Evolutionary conservation across 2,888 invertebrate species (phyloP).

Genomic region (Seira ritae): DNA sequence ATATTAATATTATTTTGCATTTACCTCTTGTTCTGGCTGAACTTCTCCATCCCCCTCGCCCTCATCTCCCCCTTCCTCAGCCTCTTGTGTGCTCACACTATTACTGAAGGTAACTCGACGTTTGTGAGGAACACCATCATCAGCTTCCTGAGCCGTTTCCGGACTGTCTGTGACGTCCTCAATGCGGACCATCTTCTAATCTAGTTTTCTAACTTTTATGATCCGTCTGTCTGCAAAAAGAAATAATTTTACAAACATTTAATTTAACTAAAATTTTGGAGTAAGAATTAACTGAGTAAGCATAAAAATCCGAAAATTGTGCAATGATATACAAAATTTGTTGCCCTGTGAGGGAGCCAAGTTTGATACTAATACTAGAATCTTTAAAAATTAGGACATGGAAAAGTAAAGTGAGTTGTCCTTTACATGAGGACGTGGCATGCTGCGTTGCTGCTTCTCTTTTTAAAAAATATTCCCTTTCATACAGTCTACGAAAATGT

Average conservation of each 20-base stretch:
- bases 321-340: neutral
- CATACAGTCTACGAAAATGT: too few relatives aligned
- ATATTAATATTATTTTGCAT: slow-evolving; percentile 1
- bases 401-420: too few relatives aligned
- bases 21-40: slow-evolving; percentile 46
- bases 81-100: slow-evolving; percentile 21
- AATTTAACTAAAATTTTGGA: neutral
- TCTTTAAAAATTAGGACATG: too few relatives aligned
- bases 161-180: slow-evolving; percentile 56
- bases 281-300: neutral
- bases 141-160: neutral
- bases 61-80: slow-evolving; percentile 23
- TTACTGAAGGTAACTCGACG: slow-evolving; percentile 39
- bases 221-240: neutral
- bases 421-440: too few relatives aligned
- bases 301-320: neutral
- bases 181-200: slow-evolving; percentile 62
- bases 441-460: too few relatives aligned
- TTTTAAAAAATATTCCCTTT: too few relatives aligned
- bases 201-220: too few relatives aligned
- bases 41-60: slow-evolving; percentile 34
- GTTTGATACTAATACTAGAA: too few relatives aligned
- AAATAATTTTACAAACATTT: neutral
- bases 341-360: neutral
- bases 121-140: slow-evolving; percentile 27